A percentile compares a stretch with the other conserved stretches of the same genome.
phyloP scores from a whole-genome alignment of 2,888 invertebrate species.

The Octodonta nipae region DNA sequence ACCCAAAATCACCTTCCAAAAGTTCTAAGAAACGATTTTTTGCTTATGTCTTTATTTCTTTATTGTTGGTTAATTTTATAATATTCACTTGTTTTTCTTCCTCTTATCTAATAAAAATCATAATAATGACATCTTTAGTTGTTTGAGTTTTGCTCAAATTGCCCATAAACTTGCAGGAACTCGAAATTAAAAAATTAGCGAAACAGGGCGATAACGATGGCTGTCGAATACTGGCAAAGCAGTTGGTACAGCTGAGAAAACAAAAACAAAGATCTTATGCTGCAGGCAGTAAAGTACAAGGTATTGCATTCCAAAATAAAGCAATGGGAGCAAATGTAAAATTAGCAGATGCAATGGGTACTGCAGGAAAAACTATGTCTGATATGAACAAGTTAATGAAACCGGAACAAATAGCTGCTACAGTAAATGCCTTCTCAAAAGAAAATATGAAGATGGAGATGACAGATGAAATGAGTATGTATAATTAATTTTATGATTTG shows the following conservation, averaged over 20 bases:
- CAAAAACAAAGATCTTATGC: conserved; percentile 72
- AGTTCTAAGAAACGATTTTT: no score
- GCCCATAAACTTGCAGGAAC: conserved; percentile 53
- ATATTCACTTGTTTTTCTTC: background rate
- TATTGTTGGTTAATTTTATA: no score
- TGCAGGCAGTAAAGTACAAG: conserved; percentile 64
- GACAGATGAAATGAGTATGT: conserved; percentile 88
- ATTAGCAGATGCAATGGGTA: conserved; percentile 75
- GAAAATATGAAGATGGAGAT: conserved; percentile 84
- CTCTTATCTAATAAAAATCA: background rate
- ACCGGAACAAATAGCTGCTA: conserved; percentile 69
- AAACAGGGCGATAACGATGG: conserved; percentile 78
- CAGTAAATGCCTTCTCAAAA: conserved; percentile 70
- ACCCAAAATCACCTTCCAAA: no score
- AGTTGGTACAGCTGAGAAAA: conserved; percentile 73
- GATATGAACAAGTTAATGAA: conserved; percentile 78
- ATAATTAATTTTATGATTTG: no score
- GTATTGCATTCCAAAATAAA: conserved; percentile 76
- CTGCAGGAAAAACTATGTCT: conserved; percentile 79
- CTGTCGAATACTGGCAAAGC: conserved; percentile 73
- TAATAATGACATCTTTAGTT: no score
- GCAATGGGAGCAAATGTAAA: conserved; percentile 81
- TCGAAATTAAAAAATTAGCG: conserved; percentile 80
- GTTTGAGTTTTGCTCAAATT: no score
- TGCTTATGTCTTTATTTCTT: no score